Evolutionary conservation across 1,140 invertebrate species (phyloP), one percentile per base, ranked within the genome.

Genomic region (Brachionus koreanus): DNA sequence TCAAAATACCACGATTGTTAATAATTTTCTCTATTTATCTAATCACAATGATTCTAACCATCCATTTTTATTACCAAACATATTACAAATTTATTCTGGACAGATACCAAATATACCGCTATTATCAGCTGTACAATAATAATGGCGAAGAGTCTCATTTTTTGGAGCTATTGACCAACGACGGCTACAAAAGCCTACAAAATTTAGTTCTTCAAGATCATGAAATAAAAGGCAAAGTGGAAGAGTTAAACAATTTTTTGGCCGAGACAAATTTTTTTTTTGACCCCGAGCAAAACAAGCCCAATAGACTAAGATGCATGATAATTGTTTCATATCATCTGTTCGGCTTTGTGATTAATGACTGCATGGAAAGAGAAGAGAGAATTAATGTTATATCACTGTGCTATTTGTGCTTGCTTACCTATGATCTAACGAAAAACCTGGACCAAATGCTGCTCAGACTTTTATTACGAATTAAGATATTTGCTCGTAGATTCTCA

Each of bases 371-470:
- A 3, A 37, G 49, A 39, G 49, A 79, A n/a, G 49, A 57, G 16
- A 25, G 37, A 37, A 33, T 79, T 10, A 79, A 79, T 43, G 29
- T 61, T 9, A 65, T 79, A 23, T 79, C 76, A 12, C n/a, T 79
- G 13, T 49, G 76, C 1, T 79, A 79, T 61, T 25, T 79, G 49
- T 13, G 25, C n/a, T 13, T 79, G 19, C 33, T 79, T 23, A 13
- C 6, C 4, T 79, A 79, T 29, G 76, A 79, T 42, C 3, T 61
- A 25, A 79, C 10, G n/a, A 16, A 19, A 4, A 57, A 65, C 23
- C 19, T 79, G 35, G 76, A 79, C 29, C 76, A 57, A 79, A 57
- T 79, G 49, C 33, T 79, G n/a, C 16, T 65, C 12, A 57, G 49
- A 37, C 35, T 79, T 25, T 61, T 79, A 33, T 13, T 61, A 5